Evolutionary conservation across 2,888 invertebrate species (phyloP), one percentile per base, ranked within the genome.

Genomic region (Perdita meconis): DNA sequence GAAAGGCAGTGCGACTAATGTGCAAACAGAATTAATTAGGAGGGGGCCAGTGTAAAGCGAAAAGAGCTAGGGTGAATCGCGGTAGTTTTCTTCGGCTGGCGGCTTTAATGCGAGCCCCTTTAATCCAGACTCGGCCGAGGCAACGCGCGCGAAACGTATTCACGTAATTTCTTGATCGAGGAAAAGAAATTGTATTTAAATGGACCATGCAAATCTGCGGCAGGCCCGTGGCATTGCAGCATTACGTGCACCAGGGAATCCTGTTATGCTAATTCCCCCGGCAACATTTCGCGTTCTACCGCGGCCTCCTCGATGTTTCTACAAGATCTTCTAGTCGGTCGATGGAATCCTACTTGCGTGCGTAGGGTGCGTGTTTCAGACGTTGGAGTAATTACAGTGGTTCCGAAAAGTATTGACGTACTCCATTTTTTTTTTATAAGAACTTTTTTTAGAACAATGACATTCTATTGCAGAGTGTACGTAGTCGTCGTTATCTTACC

Each of bases 141-240:
- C 65, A 61, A 59, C 74, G 50, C 57, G 77, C 66, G 63, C 55
- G 40, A 67, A 77, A 84, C 80, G 83, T 86, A 85, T 83, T 83
- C 86, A 65, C 80, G 84, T 85, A 83, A 87, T 87, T 88, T 80
- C 81, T 76, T 75, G 86, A 86, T 85, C 81, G 78, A 67, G 80
- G 74, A 72, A 76, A 85, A 88, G 86, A 83, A 87, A 87, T 88
- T 87, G 83, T 83, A 83, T 87, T 86, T 84, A 87, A 87, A 88
- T 87, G 81, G 86, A 78, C 81, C 84, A 82, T 82, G 87, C 77
- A 87, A 85, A 88, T 88, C 76, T 71, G 70, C 26, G 61, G 64
- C 44, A 40, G 36, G 40, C 38, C 10, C 16, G 44, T 10, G 56
- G 47, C 24, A 61, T 42, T 40, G 24, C 42, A 56, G 68, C 78